Conservation (phyloP, 2,113 vertebrate species). For the Chloropsis cyanopogon region DNA sequence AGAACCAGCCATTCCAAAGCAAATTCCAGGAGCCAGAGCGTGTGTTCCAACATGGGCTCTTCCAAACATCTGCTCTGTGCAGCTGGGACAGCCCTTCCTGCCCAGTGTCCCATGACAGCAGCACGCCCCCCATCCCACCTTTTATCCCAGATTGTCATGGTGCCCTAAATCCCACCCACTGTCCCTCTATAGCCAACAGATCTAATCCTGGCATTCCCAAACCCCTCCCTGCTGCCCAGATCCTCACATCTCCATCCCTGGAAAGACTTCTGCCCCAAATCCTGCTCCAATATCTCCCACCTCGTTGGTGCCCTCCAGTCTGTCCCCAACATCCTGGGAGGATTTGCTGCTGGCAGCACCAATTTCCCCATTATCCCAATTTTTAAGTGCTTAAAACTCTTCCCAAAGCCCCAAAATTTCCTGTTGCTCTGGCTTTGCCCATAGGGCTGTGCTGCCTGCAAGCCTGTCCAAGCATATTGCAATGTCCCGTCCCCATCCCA, state of each 20-base stretch:
- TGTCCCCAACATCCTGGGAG: neutral
- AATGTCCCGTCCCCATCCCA: neutral
- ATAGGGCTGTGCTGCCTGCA: neutral
- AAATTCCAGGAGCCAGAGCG: neutral
- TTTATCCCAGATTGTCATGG: neutral
- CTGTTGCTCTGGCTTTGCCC: neutral
- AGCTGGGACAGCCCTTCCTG: neutral
- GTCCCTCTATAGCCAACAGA: neutral
- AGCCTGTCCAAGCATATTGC: neutral
- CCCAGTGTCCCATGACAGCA: neutral
- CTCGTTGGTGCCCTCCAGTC: rapidly evolving
- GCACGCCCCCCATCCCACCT: rapidly evolving
- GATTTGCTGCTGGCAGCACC: neutral
- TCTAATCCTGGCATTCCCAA: neutral
- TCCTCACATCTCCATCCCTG: neutral
- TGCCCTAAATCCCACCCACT: neutral
- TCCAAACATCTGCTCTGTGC: neutral
- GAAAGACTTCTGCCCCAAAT: neutral
- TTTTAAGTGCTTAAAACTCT: neutral
- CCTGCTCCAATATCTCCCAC: neutral
- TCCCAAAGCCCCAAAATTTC: neutral
- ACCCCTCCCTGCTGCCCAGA: neutral
- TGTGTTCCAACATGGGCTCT: neutral
- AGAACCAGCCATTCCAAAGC: neutral
- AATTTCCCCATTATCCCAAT: neutral